Evolutionary conservation across 2,797 vertebrate species (phyloP), one percentile per base, ranked within the genome.

Genomic region (Platalea minor): DNA sequence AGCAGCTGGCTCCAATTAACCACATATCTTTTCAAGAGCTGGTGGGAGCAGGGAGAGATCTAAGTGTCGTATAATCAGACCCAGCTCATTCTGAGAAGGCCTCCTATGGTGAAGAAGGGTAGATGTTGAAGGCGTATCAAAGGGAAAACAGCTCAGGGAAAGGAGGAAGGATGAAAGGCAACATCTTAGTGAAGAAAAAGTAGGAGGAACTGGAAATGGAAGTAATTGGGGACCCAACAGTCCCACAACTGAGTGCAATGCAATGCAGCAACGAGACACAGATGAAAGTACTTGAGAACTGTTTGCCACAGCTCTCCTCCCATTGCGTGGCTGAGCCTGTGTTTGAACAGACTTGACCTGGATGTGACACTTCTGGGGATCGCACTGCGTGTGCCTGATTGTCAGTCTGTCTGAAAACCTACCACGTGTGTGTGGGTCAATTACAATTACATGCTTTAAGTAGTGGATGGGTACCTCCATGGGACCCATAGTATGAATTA

Each of bases 1-100:
- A 91, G 68, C 86, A 95, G 78, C 68, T 89, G 89, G 19, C 57
- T 94, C 81, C 86, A 94, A 91, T 96, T 95, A 96, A 60, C 92
- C 78, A 95, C 85, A 92, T 92, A 91, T 89, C 53, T 85, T 95
- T 94, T 83, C 35, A 80, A 91, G 68, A 83, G 48, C 64, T 84
- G 41, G 72, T 89, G 56, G 78, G 72, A 96, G 45, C 81, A 85
- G 81, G 16, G 35, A 8, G 74, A 89, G 75, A 92, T 82, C 70
- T 85, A 78, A 91, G 68, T 39, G 8, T 19, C 2, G 0, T 35
- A 83, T 94, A 83, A 93, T 93, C 87, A 89, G 60, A 56, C 48
- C 13, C 89, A 83, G 68, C 45, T 92, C 48, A 18, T 83, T 77
- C 72, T 48, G 31, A 80, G 64, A 75, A 89, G 21, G 35, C 6